These are phyloP conservation scores for Drosophila yakuba DNA, from an alignment of 1,140 invertebrate genomes.

Conservation along the genomic window DNA sequence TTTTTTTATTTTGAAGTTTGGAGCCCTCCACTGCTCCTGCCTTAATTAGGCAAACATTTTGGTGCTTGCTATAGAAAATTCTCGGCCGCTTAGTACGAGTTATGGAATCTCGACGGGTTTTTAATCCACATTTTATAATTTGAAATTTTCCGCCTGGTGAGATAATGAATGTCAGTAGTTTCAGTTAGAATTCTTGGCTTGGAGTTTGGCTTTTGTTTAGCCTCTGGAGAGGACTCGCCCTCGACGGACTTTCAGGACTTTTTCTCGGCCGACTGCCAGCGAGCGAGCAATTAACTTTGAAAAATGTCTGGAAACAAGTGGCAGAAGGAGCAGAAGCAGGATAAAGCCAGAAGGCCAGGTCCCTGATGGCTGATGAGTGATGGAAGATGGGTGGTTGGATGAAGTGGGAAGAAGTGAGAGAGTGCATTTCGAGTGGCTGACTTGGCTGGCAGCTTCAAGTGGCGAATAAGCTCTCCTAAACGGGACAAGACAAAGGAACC, in stretches of 20 bases:
- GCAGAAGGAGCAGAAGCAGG: background rate
- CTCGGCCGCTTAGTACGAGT: too few species aligned
- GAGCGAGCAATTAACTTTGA: slow-evolving; percentile 63
- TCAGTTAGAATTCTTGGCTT: background rate
- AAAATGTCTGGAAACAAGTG: slow-evolving; percentile 49
- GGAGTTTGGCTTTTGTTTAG: slow-evolving; percentile 2
- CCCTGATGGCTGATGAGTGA: slow-evolving; percentile 6
- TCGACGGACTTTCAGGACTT: slow-evolving; percentile 24
- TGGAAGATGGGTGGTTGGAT: slow-evolving; percentile 24
- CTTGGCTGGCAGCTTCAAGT: slow-evolving; percentile 39
- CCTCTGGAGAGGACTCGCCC: slow-evolving; percentile 2
- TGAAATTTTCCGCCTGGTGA: too few species aligned
- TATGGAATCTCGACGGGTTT: too few species aligned
- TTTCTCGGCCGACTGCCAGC: slow-evolving; percentile 15
- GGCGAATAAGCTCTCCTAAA: slow-evolving; percentile 53
- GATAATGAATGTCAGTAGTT: slow-evolving; percentile 7
- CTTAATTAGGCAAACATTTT: too few species aligned
- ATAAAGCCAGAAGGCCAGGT: slow-evolving; percentile 20
- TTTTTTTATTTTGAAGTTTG: too few species aligned
- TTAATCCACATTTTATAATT: too few species aligned
- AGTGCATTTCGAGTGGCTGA: slow-evolving; percentile 50
- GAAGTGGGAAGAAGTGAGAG: background rate
- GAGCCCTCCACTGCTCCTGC: too few species aligned
- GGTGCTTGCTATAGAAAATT: too few species aligned
- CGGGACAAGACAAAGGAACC: slow-evolving; percentile 41